Evolutionary conservation across 2,888 invertebrate species (phyloP).

Genomic region (Cybosia mesomella): DNA sequence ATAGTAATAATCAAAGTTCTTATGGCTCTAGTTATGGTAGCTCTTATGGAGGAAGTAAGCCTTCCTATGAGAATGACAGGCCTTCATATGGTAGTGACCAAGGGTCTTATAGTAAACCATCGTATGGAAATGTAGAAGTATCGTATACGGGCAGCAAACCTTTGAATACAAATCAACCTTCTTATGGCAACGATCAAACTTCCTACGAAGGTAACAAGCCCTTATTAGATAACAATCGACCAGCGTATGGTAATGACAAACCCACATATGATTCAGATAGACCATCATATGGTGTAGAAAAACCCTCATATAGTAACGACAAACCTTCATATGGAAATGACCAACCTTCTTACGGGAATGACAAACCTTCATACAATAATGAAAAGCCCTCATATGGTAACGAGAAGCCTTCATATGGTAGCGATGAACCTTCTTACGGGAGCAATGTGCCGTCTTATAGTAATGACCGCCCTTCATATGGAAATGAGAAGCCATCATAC

Average conservation of each 20-base stretch:
- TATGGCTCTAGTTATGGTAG: conserved; percentile 23
- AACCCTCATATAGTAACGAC: conserved; percentile 35
- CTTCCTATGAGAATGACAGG: conserved; percentile 3
- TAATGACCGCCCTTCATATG: conserved; percentile 31
- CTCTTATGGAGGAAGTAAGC: conserved; percentile 30
- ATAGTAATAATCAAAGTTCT: conserved; percentile 32
- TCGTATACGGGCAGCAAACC: conserved; percentile 6
- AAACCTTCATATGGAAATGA: conserved; percentile 27
- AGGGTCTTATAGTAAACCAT: conserved; percentile 27
- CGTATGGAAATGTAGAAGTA: conserved; percentile 15
- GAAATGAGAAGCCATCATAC: conserved; percentile 25
- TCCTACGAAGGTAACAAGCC: conserved; percentile 39
- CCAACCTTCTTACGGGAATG: conserved; percentile 25
- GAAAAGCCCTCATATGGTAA: conserved; percentile 32
- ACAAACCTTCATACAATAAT: conserved; percentile 23
- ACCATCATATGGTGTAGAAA: conserved; percentile 36
- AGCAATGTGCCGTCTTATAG: conserved; percentile 29
- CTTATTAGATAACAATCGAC: conserved; percentile 32
- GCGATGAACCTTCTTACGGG: conserved; percentile 30
- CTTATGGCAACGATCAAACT: conserved; percentile 25
- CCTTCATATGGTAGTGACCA: conserved; percentile 7
- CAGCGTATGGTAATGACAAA: conserved; percentile 29
- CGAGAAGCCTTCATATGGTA: conserved; percentile 18
- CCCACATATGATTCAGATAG: conserved; percentile 31
- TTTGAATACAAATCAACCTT: conserved; percentile 28